These are phyloP conservation scores for Geotrupes spiniger DNA, from an alignment of 2,888 invertebrate genomes.

Conservation along the genomic window DNA sequence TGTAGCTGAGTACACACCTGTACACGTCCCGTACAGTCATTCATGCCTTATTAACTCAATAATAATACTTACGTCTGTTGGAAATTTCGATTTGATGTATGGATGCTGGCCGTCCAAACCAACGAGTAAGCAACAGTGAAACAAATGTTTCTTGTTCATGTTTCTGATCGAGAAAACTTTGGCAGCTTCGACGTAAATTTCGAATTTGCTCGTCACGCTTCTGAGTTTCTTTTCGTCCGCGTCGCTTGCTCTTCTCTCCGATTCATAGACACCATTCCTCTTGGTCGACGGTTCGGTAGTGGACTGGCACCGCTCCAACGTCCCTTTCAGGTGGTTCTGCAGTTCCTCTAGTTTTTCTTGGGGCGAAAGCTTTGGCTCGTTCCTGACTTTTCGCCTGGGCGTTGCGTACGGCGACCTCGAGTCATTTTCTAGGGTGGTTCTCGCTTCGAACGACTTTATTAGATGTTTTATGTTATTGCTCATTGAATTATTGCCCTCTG, in stretches of 20 bases:
- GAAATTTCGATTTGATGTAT: constrained; percentile 70
- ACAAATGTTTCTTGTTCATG: constrained; percentile 51
- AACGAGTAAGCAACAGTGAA: constrained; percentile 67
- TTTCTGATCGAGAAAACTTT: constrained; percentile 58
- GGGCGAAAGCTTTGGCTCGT: background rate
- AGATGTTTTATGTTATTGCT: constrained; percentile 38
- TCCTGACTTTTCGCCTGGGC: background rate
- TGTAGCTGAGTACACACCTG: no score
- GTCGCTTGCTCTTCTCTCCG: constrained; percentile 8
- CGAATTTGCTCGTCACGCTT: constrained; percentile 36
- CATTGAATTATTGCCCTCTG: constrained; percentile 41
- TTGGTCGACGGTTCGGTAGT: no score
- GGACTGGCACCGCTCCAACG: no score
- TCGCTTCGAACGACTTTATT: constrained; percentile 39
- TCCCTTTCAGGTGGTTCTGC: no score
- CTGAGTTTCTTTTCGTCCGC: constrained; percentile 24
- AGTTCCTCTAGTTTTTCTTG: no score
- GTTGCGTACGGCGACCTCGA: constrained; percentile 14
- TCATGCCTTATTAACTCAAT: no score
- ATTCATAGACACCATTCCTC: no score
- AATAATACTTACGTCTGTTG: constrained; percentile 57
- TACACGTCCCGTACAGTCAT: no score
- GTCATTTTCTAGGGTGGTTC: background rate
- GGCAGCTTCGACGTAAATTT: constrained; percentile 51
- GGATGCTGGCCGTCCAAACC: constrained; percentile 65